Conservation (phyloP, 2,113 vertebrate genomes). For the Toxotes jaculatrix region DNA sequence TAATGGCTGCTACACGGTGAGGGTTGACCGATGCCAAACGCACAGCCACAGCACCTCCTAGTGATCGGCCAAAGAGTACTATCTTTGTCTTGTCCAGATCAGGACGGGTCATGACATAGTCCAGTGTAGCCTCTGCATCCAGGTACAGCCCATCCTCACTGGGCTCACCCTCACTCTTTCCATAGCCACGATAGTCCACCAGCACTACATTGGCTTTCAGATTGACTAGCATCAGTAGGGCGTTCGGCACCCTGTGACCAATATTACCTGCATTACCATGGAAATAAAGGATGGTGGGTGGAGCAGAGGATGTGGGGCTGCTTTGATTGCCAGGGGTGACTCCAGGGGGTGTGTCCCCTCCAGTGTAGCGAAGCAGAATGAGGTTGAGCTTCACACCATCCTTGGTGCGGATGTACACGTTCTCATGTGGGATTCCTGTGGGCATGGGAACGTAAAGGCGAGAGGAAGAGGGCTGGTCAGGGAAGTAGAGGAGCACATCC, state of each 20-base stretch:
- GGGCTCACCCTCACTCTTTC: slow-evolving; percentile 97
- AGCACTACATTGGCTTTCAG: slow-evolving; percentile 95
- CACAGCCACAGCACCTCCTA: slow-evolving; percentile 96
- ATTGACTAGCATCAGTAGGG: slow-evolving; percentile 98
- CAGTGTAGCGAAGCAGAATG: slow-evolving; percentile 94
- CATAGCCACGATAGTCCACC: slow-evolving; percentile 97
- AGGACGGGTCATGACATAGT: slow-evolving; percentile 96
- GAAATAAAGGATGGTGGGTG: slow-evolving; percentile 96
- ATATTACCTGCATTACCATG: slow-evolving; percentile 98
- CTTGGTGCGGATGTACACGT: slow-evolving; percentile 95
- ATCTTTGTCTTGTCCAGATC: slow-evolving; percentile 99
- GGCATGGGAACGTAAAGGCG: slow-evolving; percentile 98
- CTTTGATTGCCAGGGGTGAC: slow-evolving; percentile 81
- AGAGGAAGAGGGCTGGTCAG: slow-evolving; percentile 97
- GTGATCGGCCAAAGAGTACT: slow-evolving; percentile 96
- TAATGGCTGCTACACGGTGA: slow-evolving; percentile 94
- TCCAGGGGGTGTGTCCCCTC: slow-evolving; percentile 83
- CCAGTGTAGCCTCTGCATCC: slow-evolving; percentile 95
- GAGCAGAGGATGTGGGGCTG: slow-evolving; percentile 78
- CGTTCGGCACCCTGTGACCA: slow-evolving; percentile 96
- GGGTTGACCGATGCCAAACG: slow-evolving; percentile 95
- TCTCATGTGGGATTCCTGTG: slow-evolving; percentile 96
- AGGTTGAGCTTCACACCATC: slow-evolving; percentile 97
- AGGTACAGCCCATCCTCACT: slow-evolving; percentile 94
- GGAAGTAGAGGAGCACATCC: slow-evolving; percentile 97